Evolutionary conservation across 2,888 invertebrate genomes (phyloP), one percentile per base, ranked within the genome.

Genomic region (Pheosia tremula): DNA sequence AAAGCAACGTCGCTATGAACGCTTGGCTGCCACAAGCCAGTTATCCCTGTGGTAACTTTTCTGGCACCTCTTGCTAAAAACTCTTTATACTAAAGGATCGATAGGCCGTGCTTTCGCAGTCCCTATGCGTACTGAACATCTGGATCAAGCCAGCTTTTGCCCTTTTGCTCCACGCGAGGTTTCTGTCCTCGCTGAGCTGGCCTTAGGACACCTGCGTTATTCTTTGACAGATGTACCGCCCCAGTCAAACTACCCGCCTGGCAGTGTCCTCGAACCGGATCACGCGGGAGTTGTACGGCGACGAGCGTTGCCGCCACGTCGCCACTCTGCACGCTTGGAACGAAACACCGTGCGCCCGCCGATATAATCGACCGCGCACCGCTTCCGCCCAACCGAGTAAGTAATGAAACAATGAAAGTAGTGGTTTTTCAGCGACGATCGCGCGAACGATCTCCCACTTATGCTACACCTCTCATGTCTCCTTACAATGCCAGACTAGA

Each of bases 1-100:
- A 95, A 95, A 95, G 95, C 95, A 90, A 95, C 94, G 95, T 95
- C 94, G 94, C 94, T 95, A 94, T 89, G 94, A 91, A 91, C 94
- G 94, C 94, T 95, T 91, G 91, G 94, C 94, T 92, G 95, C 94
- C 94, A 94, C 94, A 94, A 95, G 94, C 94, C 94, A 95, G 94
- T 95, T 95, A 95, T 95, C 95, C 95, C 95, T 95, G 95, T 95
- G 95, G 95, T 95, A 95, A 95, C 95, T 95, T 95, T 95, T 95
- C 95, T 95, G 95, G 92, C 95, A 96, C 95, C 95, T 95, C 94
- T 95, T 95, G 85, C 83, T 94, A 94, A 92, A 94, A 94, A 95
- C 94, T 95, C 95, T 95, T 95, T 49, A 49, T 49, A 13, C 13
- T 13, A 49, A 49, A 49, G 13, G 13, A 49, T 49, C 13, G 7